Base-by-base conservation (phyloP, 2,797 vertebrate genomes). In the Pangasius larnaudii region DNA sequence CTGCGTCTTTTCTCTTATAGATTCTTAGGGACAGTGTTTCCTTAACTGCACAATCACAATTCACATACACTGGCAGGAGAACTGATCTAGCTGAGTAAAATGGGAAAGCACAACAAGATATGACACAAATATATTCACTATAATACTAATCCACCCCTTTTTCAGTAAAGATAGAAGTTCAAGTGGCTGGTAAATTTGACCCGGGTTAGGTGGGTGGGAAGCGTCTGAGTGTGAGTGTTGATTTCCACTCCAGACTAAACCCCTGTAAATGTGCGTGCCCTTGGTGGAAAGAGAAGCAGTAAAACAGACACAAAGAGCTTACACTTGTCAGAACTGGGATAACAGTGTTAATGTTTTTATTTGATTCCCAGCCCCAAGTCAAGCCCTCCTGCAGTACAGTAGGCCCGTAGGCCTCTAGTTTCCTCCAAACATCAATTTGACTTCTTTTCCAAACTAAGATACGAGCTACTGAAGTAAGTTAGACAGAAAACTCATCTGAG, bases 401-500 rank as follows among this genome's bases (percentile, higher is more conserved):
- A 6, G 71, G 80, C 82, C 82, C 11, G 19, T 22, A 85, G 67
- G 88, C 84, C 84, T 72, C 24, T 49, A 74, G 51, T 58, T 88
- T 69, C 46, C 67, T 49, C 69, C 84, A 65, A 82, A 81, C 88
- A 53, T 72, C 77, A 86, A 46, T 53, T 74, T 75, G n/a, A 75
- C 69, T 85, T 84, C 80, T 86, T 88, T 84, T 53, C 84, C 69
- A 86, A 86, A 89, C 58, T 83, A 75, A 33, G 84, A 71, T 42
- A 83, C 77, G 51, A 86, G 69, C 85, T 46, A 77, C 65, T 88
- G 78, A 89, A 89, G 71, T 89, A 89, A 89, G 88, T 89, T 89
- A 82, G 85, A 86, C 85, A 83, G 85, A 69, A 89, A 89, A 89
- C 88, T 89, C 88, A 86, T 89, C 88, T 89, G 59, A 89, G 88